Evolutionary conservation across 1,140 invertebrate species (phyloP), one percentile per base, ranked within the genome.

Genomic region (Papilio machaon): DNA sequence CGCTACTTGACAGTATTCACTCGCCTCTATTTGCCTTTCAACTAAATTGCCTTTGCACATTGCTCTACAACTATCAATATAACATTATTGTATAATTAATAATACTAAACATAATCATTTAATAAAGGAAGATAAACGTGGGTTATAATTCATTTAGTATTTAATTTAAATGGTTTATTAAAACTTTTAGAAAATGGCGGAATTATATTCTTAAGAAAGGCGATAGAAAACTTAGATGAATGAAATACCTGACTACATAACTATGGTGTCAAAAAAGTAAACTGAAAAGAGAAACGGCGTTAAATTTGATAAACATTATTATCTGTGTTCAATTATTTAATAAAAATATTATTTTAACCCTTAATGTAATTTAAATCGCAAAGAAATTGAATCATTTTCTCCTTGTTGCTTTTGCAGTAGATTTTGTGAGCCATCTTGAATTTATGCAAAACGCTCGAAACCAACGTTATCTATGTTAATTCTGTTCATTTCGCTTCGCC

Each of bases 21-120:
- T 92, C 86, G 90, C 85, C 87, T 91, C 84, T 93, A 91, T 93
- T 92, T 91, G 87, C 90, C 90, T 88, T 78, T 83, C 83, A 86
- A 89, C 85, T 91, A 91, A 87, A 93, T 93, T 92, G 89, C 90
- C 85, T 85, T 84, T 35, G 30, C 19, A 75, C 19, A 75, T 74
- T 47, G 47, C 73, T 49, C 46, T 47, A 75, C 19, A n/a, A 73
- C 75, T 73, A 67, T 67, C 52, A 54, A 6, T 17, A 54, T 54
- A 1, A 7, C 23, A 35, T 10, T 67, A 35, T 67, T 35, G 13
- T 54, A 54, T 54, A 17, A 54, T 17, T 17, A 54, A 17, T 54
- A 4, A 1, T 43, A 43, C 38, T 30, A 30, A 43, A 43, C 38
- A 43, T 43, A 43, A 13, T 13, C 6, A 52, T 52, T 52, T 10